These are phyloP conservation scores for Andrena hattorfiana DNA, from an alignment of 2,888 invertebrate species.

Conservation along the genomic window DNA sequence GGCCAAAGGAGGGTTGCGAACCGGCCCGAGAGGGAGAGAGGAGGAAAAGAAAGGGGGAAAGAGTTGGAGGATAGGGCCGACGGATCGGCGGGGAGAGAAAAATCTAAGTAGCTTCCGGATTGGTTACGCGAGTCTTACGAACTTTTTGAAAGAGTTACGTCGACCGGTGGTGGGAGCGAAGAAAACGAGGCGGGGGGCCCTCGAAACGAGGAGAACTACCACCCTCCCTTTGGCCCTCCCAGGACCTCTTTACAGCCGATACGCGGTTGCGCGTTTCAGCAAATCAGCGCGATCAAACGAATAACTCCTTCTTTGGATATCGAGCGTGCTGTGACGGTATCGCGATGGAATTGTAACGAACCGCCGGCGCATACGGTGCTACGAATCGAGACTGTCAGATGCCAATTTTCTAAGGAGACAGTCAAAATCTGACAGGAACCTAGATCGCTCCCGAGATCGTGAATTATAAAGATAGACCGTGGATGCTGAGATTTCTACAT, in stretches of 20 bases:
- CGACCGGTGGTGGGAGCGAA: constrained; percentile 51
- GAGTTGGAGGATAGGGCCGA: constrained; percentile 38
- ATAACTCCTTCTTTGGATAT: constrained; percentile 47
- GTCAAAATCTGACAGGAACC: background rate
- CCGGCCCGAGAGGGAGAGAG: constrained; percentile 10
- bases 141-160: constrained; percentile 68
- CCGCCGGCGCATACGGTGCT: background rate
- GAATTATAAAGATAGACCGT: background rate
- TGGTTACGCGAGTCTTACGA: constrained; percentile 76
- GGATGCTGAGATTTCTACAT: background rate
- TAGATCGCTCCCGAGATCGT: background rate
- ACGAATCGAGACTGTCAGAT: background rate
- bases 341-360: background rate
- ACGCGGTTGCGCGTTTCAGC: constrained; percentile 64
- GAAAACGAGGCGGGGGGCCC: constrained; percentile 20
- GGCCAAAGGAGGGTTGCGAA: constrained; percentile 48
- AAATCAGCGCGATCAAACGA: constrained; percentile 57
- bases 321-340: constrained; percentile 31
- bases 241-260: constrained; percentile 53
- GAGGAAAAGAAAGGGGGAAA: background rate
- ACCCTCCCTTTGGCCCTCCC: constrained; percentile 39
- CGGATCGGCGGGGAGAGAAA: constrained; percentile 70
- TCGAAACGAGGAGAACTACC: constrained; percentile 51
- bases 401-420: background rate
- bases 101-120: constrained; percentile 78